Evolutionary conservation across 2,888 invertebrate species (phyloP).

Genomic region (Malacosoma neustria): DNA sequence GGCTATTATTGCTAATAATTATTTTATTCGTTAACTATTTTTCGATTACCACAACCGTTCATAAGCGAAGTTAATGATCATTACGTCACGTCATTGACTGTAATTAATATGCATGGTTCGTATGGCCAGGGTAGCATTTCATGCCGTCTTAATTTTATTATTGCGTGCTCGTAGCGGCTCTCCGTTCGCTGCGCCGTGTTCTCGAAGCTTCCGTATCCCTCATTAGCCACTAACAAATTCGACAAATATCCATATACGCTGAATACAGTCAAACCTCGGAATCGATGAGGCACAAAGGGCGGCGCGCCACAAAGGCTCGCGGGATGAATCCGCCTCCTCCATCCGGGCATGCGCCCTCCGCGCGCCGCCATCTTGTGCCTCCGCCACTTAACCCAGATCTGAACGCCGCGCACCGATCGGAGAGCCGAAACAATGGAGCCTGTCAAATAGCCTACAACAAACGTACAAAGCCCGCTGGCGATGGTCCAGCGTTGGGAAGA

Average conservation of each 20-base stretch:
- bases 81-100: constrained; percentile 69
- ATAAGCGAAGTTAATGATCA: constrained; percentile 73
- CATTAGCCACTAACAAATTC: not conserved
- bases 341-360: constrained; percentile 48
- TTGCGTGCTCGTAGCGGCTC: constrained; percentile 39
- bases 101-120: constrained; percentile 61
- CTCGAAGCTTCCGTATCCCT: not conserved
- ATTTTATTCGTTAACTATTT: constrained; percentile 66
- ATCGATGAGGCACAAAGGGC: not conserved
- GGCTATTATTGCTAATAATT: constrained; percentile 72
- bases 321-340: constrained; percentile 28
- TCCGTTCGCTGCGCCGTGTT: constrained; percentile 8
- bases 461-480: constrained; percentile 3
- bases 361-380: constrained; percentile 1
- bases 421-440: constrained; percentile 21
- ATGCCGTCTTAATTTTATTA: constrained; percentile 52
- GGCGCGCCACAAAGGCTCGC: constrained; percentile 17
- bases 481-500: constrained; percentile 22
- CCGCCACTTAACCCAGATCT: constrained; percentile 59
- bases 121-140: constrained; percentile 45
- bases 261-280: not conserved
- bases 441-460: constrained; percentile 40
- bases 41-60: constrained; percentile 74
- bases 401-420: constrained; percentile 11
- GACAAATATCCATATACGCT: not conserved